Percentiles rank a stretch among this genome's conserved stretches.
Evolutionary conservation across 2,888 invertebrate species (phyloP).

Genomic region (Dynastes tityus): DNA sequence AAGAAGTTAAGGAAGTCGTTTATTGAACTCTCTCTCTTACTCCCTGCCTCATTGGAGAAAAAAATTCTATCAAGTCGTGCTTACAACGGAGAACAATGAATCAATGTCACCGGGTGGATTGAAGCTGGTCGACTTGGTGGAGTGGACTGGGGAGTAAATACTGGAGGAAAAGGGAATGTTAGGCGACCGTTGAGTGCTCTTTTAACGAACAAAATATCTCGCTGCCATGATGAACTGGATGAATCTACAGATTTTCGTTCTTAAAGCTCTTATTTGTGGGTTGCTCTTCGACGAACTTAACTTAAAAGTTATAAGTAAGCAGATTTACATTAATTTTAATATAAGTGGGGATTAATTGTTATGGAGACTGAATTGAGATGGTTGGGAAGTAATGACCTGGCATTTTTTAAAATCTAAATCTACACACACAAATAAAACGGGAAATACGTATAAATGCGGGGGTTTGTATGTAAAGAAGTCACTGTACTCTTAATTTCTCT

Average conservation of each 20-base stretch:
- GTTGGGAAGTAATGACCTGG: neutral
- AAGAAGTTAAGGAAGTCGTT: conserved; percentile 20
- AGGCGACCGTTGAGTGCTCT: conserved; percentile 23
- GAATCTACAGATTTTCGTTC: conserved; percentile 19
- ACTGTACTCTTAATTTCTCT: too few relatives aligned
- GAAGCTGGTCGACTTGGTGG: conserved; percentile 21
- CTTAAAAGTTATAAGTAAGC: neutral
- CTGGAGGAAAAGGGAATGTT: neutral
- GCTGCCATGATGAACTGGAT: conserved; percentile 10
- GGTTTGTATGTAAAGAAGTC: too few relatives aligned
- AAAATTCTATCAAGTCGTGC: conserved; percentile 44
- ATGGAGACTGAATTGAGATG: neutral
- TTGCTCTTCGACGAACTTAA: neutral
- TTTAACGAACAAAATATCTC: conserved; percentile 30
- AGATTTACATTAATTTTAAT: conserved; percentile 22
- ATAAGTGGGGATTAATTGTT: conserved; percentile 2
- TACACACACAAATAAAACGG: too few relatives aligned
- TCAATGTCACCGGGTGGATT: conserved; percentile 40
- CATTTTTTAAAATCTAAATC: too few relatives aligned
- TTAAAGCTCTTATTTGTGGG: conserved; percentile 3
- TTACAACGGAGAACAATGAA: conserved; percentile 46
- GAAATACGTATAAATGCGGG: too few relatives aligned
- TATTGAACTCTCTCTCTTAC: conserved; percentile 24
- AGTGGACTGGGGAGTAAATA: neutral
- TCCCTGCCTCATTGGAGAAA: neutral